Evolutionary conservation across 2,797 vertebrate genomes (phyloP), one percentile per base, ranked within the genome.

Genomic region (Macroramphosus scolopax): DNA sequence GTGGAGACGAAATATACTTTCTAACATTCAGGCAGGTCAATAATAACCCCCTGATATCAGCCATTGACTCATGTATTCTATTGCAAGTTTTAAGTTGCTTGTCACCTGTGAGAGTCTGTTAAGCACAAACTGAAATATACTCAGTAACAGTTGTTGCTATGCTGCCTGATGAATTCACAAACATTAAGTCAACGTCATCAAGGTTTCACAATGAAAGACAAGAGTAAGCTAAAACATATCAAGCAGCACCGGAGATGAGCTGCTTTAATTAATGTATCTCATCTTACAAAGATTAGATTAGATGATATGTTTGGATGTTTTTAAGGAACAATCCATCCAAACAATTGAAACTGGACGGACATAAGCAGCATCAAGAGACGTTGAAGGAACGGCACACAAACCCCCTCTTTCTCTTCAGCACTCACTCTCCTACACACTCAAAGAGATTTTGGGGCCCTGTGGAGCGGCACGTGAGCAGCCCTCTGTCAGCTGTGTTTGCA

Each of bases 401-500:
- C 74, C 44, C 66, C 50, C 67, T 24, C 60, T 68, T 56, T 80
- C 62, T 55, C 50, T 51, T 35, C 25, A 32, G 67, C 67, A 49
- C 72, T 72, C 60, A 31, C 66, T 60, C 75, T 73, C 46, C 18
- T 63, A 62, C 75, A 66, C 79, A 75, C 77, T 76, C 76, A 68
- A 80, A 74, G 63, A 83, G 79, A 75, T 84, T 77, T 82, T 63
- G 79, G 78, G 81, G 85, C 79, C 86, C 85, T 84, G 75, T 24
- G 35, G 84, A 77, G 75, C 62, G 80, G 94, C 96, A 97, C 95
- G 94, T 92, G 96, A 96, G 90, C 77, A 38, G 77, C 61, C 87
- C 89, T 90, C 91, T 89, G 91, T 97, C 96, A 98, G 95, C 95
- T 98, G 95, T 96, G 92, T 98, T 98, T 96, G 92, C 89, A 89